Evolutionary conservation across 92 coral and sea anemone species (phyloP).

Genomic region (Epizoanthus illoricatus): DNA sequence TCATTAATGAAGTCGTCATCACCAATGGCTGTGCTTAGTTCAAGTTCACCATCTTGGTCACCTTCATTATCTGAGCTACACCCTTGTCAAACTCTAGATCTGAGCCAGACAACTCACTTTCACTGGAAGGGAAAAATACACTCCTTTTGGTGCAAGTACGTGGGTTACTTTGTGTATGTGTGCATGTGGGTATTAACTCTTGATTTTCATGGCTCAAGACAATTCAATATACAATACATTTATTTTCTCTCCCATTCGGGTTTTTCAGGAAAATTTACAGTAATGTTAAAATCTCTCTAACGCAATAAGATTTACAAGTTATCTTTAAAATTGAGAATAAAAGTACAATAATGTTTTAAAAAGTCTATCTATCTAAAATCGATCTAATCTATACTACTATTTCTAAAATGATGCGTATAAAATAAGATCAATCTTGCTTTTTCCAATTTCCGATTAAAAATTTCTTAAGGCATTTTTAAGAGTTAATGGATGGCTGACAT

Average conservation of each 20-base stretch:
- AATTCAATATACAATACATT: background rate
- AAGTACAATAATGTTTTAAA: too few species aligned
- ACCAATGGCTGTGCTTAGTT: background rate
- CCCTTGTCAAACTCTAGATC: conserved; percentile 1
- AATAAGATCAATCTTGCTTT: conserved; percentile 4
- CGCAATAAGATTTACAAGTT: too few species aligned
- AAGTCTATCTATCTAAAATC: too few species aligned
- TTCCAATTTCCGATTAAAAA: conserved; percentile 4
- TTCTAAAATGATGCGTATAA: background rate
- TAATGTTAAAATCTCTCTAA: too few species aligned
- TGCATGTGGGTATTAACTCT: background rate
- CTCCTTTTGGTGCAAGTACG: conserved; percentile 4
- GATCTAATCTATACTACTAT: background rate
- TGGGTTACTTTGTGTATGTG: background rate
- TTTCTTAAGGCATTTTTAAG: background rate
- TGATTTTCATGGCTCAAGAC: background rate
- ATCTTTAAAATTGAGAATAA: too few species aligned
- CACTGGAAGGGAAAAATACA: conserved; percentile 6
- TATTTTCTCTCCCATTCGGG: too few species aligned
- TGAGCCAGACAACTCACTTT: conserved; percentile 12
- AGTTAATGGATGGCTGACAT: conserved; percentile 13
- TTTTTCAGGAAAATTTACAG: too few species aligned
- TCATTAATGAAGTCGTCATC: background rate
- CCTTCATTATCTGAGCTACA: background rate
- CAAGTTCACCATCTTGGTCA: conserved; percentile 7